Base-by-base conservation (phyloP, 2,797 vertebrate genomes). In the Delichon dasypus region DNA sequence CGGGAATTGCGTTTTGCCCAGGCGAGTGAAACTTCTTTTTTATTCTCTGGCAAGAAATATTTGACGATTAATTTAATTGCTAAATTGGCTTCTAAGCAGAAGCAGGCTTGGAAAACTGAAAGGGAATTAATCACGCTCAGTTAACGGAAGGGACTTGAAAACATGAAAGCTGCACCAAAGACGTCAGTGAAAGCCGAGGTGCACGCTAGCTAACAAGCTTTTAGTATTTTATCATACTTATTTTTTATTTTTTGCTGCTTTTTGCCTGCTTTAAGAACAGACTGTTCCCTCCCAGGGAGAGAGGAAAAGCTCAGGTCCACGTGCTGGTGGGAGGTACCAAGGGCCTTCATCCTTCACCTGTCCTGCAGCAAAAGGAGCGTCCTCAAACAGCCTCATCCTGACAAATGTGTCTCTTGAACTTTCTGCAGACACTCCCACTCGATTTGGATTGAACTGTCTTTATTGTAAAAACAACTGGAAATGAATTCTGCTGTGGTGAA, bases 1-100 rank as follows among this genome's bases (percentile, higher is more conserved):
- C 3, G 77, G 83, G 95, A 94, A 65, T 88, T 90, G 68, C 1
- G 0, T 87, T 90, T 91, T 94, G 93, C 94, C 92, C 93, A 45
- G 57, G 74, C 64, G 26, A 94, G 93, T 93, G 94, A 94, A 95
- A 91, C 72, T 94, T 53, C 15, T 0, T 89, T 94, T 95, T 95
- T 73, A 70, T 92, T 93, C 85, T 72, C 89, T 89, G 89, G 89
- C 94, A 96, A 90, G 88, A 93, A 95, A 87, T 93, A 93, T 82
- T 93, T 88, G 85, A 84, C 8, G 42, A 96, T 96, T 97, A 96
- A 95, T 94, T 96, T 94, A 96, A 95, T 95, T 96, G 89, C 95
- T 95, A 94, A 96, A 96, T 95, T 97, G 95, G 95, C 95, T 91
- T 85, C 88, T 82, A 74, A 94, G 93, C 85, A 97, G 93, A 77